Evolutionary conservation across 2,797 vertebrate species (phyloP).

Genomic region (Okamejei kenojei): DNA sequence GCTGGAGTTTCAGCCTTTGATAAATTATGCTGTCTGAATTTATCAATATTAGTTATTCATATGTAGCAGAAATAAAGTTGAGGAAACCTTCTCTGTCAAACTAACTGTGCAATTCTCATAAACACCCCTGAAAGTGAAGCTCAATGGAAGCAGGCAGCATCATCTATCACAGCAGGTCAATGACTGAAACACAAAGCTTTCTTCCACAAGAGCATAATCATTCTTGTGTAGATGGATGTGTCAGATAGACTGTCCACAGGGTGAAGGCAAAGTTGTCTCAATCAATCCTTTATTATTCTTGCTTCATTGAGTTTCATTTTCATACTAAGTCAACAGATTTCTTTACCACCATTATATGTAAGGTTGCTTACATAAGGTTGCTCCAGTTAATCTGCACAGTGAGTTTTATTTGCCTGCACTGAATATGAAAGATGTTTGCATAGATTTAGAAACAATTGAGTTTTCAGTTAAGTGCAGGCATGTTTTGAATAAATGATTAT

Average conservation of each 20-base stretch:
- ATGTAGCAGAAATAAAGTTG: constrained; percentile 1
- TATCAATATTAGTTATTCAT: constrained; percentile 4
- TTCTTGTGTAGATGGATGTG: constrained; percentile 26
- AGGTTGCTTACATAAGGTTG: not conserved
- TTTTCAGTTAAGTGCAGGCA: not conserved
- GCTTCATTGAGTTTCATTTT: not conserved
- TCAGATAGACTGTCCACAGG: not conserved
- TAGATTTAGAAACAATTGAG: not conserved
- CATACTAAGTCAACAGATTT: not conserved
- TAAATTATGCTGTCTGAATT: constrained; percentile 19
- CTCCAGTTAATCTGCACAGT: not conserved
- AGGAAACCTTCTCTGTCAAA: not conserved
- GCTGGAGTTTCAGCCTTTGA: not conserved
- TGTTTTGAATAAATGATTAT: not conserved
- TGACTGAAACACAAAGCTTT: constrained; percentile 11
- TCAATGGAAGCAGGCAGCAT: not conserved
- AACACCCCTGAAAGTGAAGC: constrained; percentile 16
- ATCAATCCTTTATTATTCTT: constrained; percentile 4
- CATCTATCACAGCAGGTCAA: constrained; percentile 4
- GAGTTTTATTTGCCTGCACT: not conserved
- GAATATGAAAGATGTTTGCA: not conserved
- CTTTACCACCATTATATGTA: not conserved
- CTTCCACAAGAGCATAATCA: not conserved
- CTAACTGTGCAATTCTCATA: not conserved
- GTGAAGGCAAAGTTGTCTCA: not conserved